Evolutionary conservation across 2,113 vertebrate species (phyloP), one percentile per base, ranked within the genome.

Genomic region (Notothenia coriiceps): DNA sequence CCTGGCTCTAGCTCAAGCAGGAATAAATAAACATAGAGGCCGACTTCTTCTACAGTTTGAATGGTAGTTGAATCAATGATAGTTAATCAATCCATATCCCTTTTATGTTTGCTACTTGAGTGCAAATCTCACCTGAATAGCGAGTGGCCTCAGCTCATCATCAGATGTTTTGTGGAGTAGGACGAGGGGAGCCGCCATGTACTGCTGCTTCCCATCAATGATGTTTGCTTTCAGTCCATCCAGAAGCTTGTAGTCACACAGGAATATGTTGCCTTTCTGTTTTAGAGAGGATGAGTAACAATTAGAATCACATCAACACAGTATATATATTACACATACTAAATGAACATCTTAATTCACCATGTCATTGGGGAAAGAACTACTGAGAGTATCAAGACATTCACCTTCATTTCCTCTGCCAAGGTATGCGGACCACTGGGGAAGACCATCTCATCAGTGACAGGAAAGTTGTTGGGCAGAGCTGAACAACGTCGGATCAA

Each of bases 331-430:
- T 57, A 13, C 3, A 70, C n/a, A 13, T 25, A 49, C 13, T 43
- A 6, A 55, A 11, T 4, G 2, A 40, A 54, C 10, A 17, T 25
- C 7, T 2, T 61, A 22, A 50, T 68, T 57, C 11, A 22, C 17
- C 22, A 57, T 17, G 44, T 59, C 10, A 44, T 25, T 20, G 6
- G 2, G 20, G 3, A 29, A 80, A n/a, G 25, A 10, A 40, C 35
- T 10, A 55, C 25, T 51, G 10, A 54, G 49, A 51, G 66, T 55
- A 10, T 29, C 29, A 29, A 22, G 18, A 70, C 15, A 67, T 12
- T 68, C n/a, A 97, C 97, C 96, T 96, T 74, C 0, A 96, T 81
- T 93, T 98, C 97, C n/a, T 95, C 84, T 22, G 91, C 77, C 80
- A 98, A 72, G 0, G 88, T 94, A 87, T 72, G 18, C 93, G 94